These are phyloP conservation scores for Sinodicranocentrus sp. DNA, from an alignment of 2,888 invertebrate genomes.

Conservation along the genomic window DNA sequence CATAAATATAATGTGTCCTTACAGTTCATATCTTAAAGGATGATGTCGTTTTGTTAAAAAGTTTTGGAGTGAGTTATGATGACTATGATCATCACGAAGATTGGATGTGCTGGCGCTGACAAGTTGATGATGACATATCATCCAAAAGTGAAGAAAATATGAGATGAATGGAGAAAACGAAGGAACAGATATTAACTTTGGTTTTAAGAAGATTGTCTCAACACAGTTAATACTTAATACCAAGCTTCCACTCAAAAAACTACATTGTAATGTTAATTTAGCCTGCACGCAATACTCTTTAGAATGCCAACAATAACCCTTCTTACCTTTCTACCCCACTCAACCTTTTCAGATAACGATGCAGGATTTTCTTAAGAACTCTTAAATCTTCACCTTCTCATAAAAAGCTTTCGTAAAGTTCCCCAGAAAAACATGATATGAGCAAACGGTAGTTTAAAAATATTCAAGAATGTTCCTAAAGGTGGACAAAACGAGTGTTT, in stretches of 20 bases:
- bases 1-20: conserved; percentile 23
- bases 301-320: conserved; percentile 16
- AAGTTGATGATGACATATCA: conserved; percentile 57
- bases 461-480: no score
- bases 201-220: conserved; percentile 46
- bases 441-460: not conserved
- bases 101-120: conserved; percentile 42
- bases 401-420: conserved; percentile 2
- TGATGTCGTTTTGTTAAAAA: conserved; percentile 31
- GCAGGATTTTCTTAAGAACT: conserved; percentile 1
- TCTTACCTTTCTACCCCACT: not conserved
- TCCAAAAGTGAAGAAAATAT: conserved; percentile 15
- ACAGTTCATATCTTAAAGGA: no score
- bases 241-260: not conserved
- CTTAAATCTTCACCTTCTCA: not conserved
- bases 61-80: conserved; percentile 41
- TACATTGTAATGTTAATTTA: not conserved
- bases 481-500: not conserved
- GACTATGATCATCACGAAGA: conserved; percentile 28
- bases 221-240: conserved; percentile 20
- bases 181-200: conserved; percentile 17
- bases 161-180: conserved; percentile 8
- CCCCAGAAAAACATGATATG: not conserved
- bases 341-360: conserved; percentile 7
- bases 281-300: not conserved